Evolutionary conservation across 2,888 invertebrate species (phyloP).

Genomic region (Ligdia adustata): DNA sequence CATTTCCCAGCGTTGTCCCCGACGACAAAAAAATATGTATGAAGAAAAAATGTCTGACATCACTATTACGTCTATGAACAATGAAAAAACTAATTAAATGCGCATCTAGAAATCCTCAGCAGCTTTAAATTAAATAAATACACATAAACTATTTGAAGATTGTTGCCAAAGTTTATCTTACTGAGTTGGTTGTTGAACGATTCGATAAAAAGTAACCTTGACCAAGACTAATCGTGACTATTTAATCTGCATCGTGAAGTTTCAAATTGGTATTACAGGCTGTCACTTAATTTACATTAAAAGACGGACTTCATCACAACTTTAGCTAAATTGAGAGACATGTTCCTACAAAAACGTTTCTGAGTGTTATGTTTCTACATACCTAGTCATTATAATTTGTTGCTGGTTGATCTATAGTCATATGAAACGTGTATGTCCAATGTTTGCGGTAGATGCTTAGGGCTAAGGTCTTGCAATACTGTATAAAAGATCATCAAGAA

Average conservation of each 20-base stretch:
- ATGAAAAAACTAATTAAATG: not conserved
- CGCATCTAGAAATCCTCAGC: too few relatives aligned
- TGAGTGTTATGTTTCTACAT: too few relatives aligned
- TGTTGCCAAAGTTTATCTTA: slow-evolving; percentile 4
- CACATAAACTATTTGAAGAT: slow-evolving; percentile 9
- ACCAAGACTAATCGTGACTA: slow-evolving; percentile 17
- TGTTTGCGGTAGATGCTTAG: too few relatives aligned
- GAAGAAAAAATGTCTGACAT: slow-evolving; percentile 9
- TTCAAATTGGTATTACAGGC: slow-evolving; percentile 7
- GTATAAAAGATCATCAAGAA: too few relatives aligned
- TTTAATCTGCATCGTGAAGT: slow-evolving; percentile 18
- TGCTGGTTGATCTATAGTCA: too few relatives aligned
- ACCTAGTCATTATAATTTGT: too few relatives aligned
- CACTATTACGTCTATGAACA: not conserved
- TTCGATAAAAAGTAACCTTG: slow-evolving; percentile 18
- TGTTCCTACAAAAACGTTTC: too few relatives aligned
- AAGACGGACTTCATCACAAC: too few relatives aligned
- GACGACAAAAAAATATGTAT: slow-evolving; percentile 14
- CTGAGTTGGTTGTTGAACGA: slow-evolving; percentile 8
- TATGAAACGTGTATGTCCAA: too few relatives aligned
- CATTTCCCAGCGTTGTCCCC: not conserved
- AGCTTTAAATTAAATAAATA: slow-evolving; percentile 10
- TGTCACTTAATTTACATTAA: slow-evolving; percentile 2
- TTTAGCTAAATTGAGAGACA: too few relatives aligned
- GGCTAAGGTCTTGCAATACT: too few relatives aligned